phyloP scores from a whole-genome alignment of 2,113 vertebrate genomes.

The Smithornis capensis region DNA sequence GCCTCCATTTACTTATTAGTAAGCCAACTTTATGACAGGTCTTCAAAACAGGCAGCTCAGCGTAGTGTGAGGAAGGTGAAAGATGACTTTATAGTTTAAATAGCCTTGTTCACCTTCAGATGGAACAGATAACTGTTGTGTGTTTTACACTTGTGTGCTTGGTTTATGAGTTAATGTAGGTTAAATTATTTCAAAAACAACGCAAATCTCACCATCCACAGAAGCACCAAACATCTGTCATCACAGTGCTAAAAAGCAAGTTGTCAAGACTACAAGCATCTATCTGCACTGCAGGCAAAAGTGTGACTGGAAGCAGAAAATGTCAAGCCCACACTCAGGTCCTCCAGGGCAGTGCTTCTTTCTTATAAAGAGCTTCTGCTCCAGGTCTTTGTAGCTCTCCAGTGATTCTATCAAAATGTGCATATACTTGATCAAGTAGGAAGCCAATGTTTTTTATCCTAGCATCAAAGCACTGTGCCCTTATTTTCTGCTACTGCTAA shows the following conservation, averaged over 20 bases:
- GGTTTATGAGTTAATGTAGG: neutral
- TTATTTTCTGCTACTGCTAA: neutral
- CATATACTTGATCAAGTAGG: neutral
- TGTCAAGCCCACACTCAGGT: rapidly evolving
- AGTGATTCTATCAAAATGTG: neutral
- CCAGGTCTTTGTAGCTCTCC: neutral
- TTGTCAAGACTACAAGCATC: neutral
- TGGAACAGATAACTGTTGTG: neutral
- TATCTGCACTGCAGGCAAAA: neutral
- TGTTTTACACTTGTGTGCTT: neutral
- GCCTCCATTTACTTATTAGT: neutral
- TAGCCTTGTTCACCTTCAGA: neutral
- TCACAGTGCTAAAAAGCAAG: neutral
- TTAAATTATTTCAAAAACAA: neutral
- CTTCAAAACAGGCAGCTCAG: neutral
- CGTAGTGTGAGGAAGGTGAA: neutral
- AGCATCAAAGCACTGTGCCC: neutral
- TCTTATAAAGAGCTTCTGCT: neutral
- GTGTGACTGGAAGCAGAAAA: neutral
- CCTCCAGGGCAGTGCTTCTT: neutral
- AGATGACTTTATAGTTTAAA: neutral
- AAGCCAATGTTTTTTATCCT: neutral
- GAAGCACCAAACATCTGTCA: neutral
- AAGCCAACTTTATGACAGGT: neutral
- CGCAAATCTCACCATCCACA: neutral